These are phyloP conservation scores for Carcina quercana DNA, from an alignment of 2,888 invertebrate genomes.

Conservation along the genomic window DNA sequence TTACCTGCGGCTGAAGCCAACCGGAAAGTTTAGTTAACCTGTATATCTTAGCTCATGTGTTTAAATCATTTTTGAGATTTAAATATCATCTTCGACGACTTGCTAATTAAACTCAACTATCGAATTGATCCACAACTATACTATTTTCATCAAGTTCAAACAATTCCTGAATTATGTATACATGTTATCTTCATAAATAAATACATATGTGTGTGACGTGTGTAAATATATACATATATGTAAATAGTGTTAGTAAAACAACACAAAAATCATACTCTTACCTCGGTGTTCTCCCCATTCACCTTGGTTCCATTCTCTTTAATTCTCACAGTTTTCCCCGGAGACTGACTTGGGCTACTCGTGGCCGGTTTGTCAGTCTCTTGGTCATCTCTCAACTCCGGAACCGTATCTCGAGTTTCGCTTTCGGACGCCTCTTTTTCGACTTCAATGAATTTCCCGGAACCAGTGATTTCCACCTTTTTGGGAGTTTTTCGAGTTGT, in stretches of 20 bases:
- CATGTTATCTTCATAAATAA: too few relatives aligned
- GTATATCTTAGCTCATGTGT: too few relatives aligned
- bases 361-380: constrained; percentile 27
- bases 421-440: constrained; percentile 43
- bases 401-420: constrained; percentile 14
- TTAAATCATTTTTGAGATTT: too few relatives aligned
- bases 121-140: too few relatives aligned
- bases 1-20: too few relatives aligned
- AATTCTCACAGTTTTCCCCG: constrained; percentile 59
- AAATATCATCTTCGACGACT: too few relatives aligned
- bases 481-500: constrained; percentile 37
- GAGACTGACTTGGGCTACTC: constrained; percentile 50
- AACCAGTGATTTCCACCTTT: constrained; percentile 69
- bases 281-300: constrained; percentile 44
- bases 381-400: constrained; percentile 18
- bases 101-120: too few relatives aligned
- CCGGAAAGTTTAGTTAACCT: too few relatives aligned
- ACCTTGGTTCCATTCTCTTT: constrained; percentile 58
- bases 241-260: constrained; percentile 21
- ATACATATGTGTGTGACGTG: too few relatives aligned
- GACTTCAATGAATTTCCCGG: constrained; percentile 70
- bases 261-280: constrained; percentile 31
- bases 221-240: not conserved
- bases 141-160: too few relatives aligned
- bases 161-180: too few relatives aligned